Evolutionary conservation across 2,113 vertebrate genomes (phyloP), one percentile per base, ranked within the genome.

Genomic region (Chroicocephalus ridibundus): DNA sequence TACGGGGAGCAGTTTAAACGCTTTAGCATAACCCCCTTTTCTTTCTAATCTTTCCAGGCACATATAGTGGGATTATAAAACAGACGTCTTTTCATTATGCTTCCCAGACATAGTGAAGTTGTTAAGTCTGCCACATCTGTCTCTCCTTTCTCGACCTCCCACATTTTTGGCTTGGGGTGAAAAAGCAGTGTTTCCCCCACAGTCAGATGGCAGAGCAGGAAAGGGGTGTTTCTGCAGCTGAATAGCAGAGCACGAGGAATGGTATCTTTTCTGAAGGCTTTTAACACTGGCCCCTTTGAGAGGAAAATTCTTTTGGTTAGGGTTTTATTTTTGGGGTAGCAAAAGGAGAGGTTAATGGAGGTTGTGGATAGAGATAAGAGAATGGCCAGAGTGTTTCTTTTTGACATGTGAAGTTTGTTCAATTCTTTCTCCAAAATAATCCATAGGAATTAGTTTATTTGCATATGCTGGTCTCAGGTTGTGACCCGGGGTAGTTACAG

Each of bases 61-160:
- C 54, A 52, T 83, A 77, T 15, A 65, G 20, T n/a, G 54, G 62
- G 49, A 90, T 86, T 93, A 65, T 80, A 88, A 90, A 85, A 70
- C 76, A 83, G 46, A 75, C 14, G 11, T 70, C 31, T 95, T 74
- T 86, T 70, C 84, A 71, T 91, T 91, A 57, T 54, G 27, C 70
- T 96, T 93, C 68, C 66, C 71, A 96, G 88, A 92, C 68, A 68
- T 6, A 65, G 82, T 60, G 62, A 77, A 87, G 66, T 36, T 86
- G 54, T 89, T 85, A 88, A 93, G 31, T 83, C 71, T 92, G 79
- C 58, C 86, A 92, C 88, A 86, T 96, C 58, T 97, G 78, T 55
- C 57, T 92, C 66, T 94, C 88, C 85, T 94, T 96, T 93, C 82
- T 77, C 5, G 10, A 93, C 74, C 70, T 90, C 92, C 82, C 90